phyloP scores from a whole-genome alignment of 2,113 vertebrate genomes.

The Myocastor coypus region DNA sequence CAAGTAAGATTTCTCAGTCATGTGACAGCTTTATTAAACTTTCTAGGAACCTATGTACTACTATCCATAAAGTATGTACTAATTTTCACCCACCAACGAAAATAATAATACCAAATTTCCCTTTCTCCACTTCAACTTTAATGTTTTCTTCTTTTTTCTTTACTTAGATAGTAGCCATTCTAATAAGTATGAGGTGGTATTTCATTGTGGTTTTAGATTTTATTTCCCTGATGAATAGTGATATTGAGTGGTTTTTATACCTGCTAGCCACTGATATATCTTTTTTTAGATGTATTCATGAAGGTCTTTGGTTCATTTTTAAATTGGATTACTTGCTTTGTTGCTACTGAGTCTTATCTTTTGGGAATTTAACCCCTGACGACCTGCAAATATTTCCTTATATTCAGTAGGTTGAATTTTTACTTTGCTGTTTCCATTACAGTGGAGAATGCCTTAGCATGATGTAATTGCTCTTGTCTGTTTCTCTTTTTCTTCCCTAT shows the following conservation, averaged over 20 bases:
- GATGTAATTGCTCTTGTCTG: neutral
- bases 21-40: neutral
- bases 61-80: neutral
- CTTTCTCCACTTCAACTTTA: neutral
- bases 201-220: neutral
- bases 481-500: neutral
- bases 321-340: neutral
- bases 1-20: neutral
- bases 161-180: neutral
- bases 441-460: neutral
- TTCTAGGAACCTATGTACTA: neutral
- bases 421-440: neutral
- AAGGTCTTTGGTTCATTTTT: neutral
- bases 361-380: neutral
- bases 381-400: neutral
- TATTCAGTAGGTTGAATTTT: neutral
- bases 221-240: neutral
- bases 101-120: neutral
- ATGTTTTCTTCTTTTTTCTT: neutral
- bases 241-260: neutral
- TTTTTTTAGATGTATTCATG: neutral
- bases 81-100: neutral
- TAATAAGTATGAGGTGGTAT: neutral
- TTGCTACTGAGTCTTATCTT: neutral
- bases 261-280: too few relatives aligned